These are phyloP conservation scores for Syrphus vitripennis DNA, from an alignment of 2,888 invertebrate species.

Conservation along the genomic window DNA sequence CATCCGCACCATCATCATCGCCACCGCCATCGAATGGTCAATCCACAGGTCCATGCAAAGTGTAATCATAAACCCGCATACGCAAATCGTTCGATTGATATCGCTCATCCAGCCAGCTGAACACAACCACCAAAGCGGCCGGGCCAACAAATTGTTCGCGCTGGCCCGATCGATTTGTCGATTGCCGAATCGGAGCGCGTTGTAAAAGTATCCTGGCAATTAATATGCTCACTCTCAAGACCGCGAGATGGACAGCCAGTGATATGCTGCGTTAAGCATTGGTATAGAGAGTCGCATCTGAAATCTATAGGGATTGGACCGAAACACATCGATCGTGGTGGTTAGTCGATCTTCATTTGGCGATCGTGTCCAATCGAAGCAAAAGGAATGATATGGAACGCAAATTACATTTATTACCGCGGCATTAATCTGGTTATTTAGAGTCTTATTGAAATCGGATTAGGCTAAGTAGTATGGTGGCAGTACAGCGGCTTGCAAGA, in stretches of 20 bases:
- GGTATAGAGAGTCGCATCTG: not conserved
- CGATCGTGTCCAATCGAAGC: slow-evolving; percentile 55
- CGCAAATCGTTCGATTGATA: slow-evolving; percentile 70
- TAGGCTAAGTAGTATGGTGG: slow-evolving; percentile 73
- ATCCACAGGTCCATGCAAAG: not conserved
- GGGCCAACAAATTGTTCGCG: slow-evolving; percentile 56
- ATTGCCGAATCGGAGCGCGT: slow-evolving; percentile 62
- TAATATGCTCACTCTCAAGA: slow-evolving; percentile 49
- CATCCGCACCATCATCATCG: not conserved
- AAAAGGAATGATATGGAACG: slow-evolving; percentile 73
- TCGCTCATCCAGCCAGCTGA: slow-evolving; percentile 49
- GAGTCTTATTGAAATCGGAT: slow-evolving; percentile 79
- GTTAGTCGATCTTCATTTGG: slow-evolving; percentile 52
- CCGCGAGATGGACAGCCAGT: slow-evolving; percentile 59
- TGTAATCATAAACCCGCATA: slow-evolving; percentile 62
- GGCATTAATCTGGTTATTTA: slow-evolving; percentile 78
- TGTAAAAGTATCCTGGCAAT: slow-evolving; percentile 69
- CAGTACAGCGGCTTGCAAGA: slow-evolving; percentile 47
- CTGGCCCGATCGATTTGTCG: slow-evolving; percentile 12
- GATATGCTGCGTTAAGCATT: slow-evolving; percentile 37
- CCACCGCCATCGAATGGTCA: not conserved
- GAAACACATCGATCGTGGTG: slow-evolving; percentile 22
- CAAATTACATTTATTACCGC: slow-evolving; percentile 79
- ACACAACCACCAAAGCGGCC: slow-evolving; percentile 11
- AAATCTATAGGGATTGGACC: slow-evolving; percentile 4